phyloP scores from a whole-genome alignment of 2,113 vertebrate genomes.

The Chamaea fasciata region DNA sequence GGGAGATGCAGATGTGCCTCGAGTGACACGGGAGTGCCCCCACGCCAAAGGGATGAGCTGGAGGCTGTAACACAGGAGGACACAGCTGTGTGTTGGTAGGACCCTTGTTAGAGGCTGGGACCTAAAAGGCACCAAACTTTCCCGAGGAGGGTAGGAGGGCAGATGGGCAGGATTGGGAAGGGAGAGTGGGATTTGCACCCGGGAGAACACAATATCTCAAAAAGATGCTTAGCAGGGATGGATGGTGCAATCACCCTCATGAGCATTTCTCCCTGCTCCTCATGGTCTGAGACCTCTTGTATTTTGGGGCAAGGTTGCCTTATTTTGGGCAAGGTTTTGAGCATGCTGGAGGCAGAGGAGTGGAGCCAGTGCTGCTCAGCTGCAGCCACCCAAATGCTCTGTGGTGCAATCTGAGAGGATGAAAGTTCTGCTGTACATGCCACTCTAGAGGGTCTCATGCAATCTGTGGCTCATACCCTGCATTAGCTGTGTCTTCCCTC shows the following conservation, averaged over 20 bases:
- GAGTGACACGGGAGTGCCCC: accelerated
- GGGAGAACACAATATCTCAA: accelerated
- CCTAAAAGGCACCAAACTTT: background rate
- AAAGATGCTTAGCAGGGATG: background rate
- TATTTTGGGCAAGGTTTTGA: background rate
- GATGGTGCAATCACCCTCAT: accelerated
- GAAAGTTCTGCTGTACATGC: background rate
- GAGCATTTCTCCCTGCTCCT: background rate
- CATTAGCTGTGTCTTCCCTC: accelerated
- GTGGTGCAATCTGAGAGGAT: background rate
- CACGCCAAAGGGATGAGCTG: background rate
- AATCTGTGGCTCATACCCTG: accelerated
- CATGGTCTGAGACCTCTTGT: background rate
- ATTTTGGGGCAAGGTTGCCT: background rate
- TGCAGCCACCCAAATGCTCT: background rate
- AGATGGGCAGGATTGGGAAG: background rate
- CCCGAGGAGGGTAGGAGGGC: background rate
- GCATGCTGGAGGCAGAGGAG: accelerated
- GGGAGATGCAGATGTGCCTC: background rate
- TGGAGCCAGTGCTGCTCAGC: accelerated
- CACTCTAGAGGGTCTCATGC: background rate
- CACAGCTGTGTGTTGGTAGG: background rate
- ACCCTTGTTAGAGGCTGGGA: background rate
- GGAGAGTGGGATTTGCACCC: background rate
- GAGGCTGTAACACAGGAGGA: background rate